These are phyloP conservation scores for Poecilus cupreus DNA, from an alignment of 2,888 invertebrate genomes.

Conservation along the genomic window DNA sequence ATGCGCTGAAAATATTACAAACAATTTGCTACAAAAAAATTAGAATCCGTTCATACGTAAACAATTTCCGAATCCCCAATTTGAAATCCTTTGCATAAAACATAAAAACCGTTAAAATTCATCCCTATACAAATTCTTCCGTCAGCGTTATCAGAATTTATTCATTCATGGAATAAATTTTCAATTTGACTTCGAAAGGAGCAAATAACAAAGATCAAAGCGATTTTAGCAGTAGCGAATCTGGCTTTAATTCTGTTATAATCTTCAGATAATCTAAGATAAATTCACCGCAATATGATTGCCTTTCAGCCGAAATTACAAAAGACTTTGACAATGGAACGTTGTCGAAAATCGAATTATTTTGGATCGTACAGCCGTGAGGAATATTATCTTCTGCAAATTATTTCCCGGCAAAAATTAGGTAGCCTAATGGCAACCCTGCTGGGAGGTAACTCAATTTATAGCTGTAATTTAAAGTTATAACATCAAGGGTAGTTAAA, in stretches of 20 bases:
- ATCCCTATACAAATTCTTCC: neutral
- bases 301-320: neutral
- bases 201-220: conserved; percentile 26
- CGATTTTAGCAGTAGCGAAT: neutral
- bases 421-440: neutral
- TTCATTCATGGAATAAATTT: conserved; percentile 36
- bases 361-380: neutral
- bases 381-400: neutral
- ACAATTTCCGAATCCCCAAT: neutral
- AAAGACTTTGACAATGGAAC: neutral
- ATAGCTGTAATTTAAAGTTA: neutral
- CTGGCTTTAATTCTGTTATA: conserved; percentile 7
- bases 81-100: neutral
- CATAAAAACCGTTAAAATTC: neutral
- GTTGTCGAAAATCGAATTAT: neutral
- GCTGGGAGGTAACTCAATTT: neutral
- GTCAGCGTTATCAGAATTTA: conserved; percentile 6
- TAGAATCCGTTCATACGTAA: neutral
- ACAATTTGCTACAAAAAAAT: too few relatives aligned
- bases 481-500: neutral
- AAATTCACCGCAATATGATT: neutral
- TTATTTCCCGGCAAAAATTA: neutral
- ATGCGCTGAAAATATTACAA: too few relatives aligned
- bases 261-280: conserved; percentile 10
- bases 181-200: conserved; percentile 14